Conservation (phyloP, 2,888 invertebrate species). For the Orchesella flavescens region DNA sequence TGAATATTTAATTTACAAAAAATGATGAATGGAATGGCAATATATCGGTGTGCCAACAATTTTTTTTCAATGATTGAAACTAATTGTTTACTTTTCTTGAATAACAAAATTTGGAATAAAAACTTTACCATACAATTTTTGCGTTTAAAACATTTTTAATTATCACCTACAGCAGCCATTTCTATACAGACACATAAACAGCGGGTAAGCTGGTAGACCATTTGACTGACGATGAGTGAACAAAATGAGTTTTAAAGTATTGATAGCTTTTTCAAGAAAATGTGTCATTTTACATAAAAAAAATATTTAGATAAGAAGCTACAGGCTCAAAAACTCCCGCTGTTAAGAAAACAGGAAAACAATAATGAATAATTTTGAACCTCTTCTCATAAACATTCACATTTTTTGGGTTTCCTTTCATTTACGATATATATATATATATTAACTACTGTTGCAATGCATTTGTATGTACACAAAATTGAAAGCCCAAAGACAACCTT, state of each 20-base stretch:
- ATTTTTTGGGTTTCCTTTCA: slow-evolving; percentile 34
- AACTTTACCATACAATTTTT: too few species aligned
- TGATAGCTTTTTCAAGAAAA: neutral
- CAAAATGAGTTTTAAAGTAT: neutral
- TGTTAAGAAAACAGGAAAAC: slow-evolving; percentile 51
- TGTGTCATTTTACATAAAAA: slow-evolving; percentile 43
- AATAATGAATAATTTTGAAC: slow-evolving; percentile 51
- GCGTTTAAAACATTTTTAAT: too few species aligned
- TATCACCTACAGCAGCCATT: too few species aligned
- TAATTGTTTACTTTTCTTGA: too few species aligned
- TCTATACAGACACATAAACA: too few species aligned
- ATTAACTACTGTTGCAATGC: slow-evolving; percentile 17
- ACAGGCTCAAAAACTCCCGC: slow-evolving; percentile 14
- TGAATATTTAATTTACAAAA: too few species aligned
- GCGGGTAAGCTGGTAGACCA: too few species aligned
- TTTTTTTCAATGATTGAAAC: too few species aligned
- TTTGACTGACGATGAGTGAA: too few species aligned
- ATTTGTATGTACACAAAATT: slow-evolving; percentile 2
- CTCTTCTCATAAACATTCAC: slow-evolving; percentile 14
- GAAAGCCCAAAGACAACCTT: neutral
- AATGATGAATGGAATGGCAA: too few species aligned
- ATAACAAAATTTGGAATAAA: too few species aligned
- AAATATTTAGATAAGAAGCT: slow-evolving; percentile 42
- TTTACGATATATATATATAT: slow-evolving; percentile 5
- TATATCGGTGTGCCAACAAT: too few species aligned